phyloP scores from a whole-genome alignment of 2,888 invertebrate genomes.

The Ornithoptera priamus region DNA sequence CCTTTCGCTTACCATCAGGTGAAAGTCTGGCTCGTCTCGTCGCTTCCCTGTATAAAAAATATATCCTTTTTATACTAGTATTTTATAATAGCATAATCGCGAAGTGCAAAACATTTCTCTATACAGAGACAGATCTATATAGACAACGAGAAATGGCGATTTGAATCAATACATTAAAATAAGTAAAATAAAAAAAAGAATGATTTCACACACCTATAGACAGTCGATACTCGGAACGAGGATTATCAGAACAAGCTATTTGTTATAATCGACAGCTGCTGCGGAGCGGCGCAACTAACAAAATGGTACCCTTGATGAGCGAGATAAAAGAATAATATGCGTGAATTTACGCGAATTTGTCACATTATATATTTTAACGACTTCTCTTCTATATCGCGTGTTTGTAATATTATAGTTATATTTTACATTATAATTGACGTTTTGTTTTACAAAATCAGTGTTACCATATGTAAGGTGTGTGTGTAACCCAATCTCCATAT shows the following conservation, averaged over 20 bases:
- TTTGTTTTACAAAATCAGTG: not conserved
- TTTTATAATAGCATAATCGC: no score
- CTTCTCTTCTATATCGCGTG: not conserved
- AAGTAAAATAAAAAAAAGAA: slow-evolving; percentile 33
- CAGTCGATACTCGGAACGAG: slow-evolving; percentile 43
- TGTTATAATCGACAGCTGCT: slow-evolving; percentile 70
- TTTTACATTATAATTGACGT: not conserved
- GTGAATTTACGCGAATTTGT: slow-evolving; percentile 32
- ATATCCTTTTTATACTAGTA: no score
- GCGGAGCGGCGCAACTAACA: slow-evolving; percentile 57
- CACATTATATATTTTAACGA: slow-evolving; percentile 20
- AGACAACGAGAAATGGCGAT: not conserved
- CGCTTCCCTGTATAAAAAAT: no score
- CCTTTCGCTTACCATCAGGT: no score
- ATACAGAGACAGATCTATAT: not conserved
- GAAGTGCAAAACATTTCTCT: not conserved
- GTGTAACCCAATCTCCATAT: no score
- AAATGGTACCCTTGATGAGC: slow-evolving; percentile 64
- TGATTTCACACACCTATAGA: slow-evolving; percentile 26
- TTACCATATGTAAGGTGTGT: no score
- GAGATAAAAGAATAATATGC: slow-evolving; percentile 58
- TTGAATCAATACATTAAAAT: slow-evolving; percentile 25
- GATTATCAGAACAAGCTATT: slow-evolving; percentile 59
- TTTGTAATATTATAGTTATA: not conserved
- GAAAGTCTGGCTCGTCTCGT: no score